These are phyloP conservation scores for Rana temporaria DNA, from an alignment of 2,113 vertebrate genomes.

Conservation along the genomic window DNA sequence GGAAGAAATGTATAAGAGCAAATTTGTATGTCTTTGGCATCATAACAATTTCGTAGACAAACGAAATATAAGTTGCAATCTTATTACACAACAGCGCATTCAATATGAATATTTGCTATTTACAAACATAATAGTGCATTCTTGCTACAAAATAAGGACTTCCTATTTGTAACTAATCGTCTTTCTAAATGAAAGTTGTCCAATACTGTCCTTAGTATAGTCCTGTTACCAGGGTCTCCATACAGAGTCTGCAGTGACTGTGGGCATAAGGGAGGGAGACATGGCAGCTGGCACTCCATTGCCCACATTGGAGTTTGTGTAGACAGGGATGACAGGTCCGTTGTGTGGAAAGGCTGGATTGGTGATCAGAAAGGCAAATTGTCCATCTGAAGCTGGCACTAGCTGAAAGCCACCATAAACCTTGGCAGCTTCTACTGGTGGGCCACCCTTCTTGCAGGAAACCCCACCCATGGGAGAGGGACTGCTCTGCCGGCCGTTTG, in stretches of 20 bases:
- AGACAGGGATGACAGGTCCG: constrained; percentile 89
- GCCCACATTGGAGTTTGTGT: constrained; percentile 72
- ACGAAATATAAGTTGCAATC: constrained; percentile 82
- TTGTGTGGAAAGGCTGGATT: constrained; percentile 87
- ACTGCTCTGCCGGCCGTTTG: constrained; percentile 75
- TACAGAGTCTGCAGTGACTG: constrained; percentile 89
- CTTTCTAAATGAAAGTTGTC: constrained; percentile 61
- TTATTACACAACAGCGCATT: constrained; percentile 93
- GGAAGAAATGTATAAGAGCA: constrained; percentile 85
- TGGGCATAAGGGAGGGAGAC: constrained; percentile 77
- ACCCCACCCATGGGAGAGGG: constrained; percentile 80
- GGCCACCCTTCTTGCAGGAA: constrained; percentile 84
- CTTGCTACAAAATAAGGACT: constrained; percentile 74
- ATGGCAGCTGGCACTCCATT: constrained; percentile 64
- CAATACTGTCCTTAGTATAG: constrained; percentile 36
- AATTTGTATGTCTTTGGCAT: constrained; percentile 91
- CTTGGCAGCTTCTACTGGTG: constrained; percentile 80
- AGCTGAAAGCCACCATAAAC: constrained; percentile 95
- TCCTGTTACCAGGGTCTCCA: constrained; percentile 94
- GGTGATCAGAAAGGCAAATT: constrained; percentile 97
- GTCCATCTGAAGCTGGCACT: constrained; percentile 94
- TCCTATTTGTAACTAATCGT: constrained; percentile 68
- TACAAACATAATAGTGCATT: constrained; percentile 90
- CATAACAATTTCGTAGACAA: constrained; percentile 82
- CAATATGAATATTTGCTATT: constrained; percentile 93